phyloP scores from a whole-genome alignment of 2,797 vertebrate species.

The Alca torda region DNA sequence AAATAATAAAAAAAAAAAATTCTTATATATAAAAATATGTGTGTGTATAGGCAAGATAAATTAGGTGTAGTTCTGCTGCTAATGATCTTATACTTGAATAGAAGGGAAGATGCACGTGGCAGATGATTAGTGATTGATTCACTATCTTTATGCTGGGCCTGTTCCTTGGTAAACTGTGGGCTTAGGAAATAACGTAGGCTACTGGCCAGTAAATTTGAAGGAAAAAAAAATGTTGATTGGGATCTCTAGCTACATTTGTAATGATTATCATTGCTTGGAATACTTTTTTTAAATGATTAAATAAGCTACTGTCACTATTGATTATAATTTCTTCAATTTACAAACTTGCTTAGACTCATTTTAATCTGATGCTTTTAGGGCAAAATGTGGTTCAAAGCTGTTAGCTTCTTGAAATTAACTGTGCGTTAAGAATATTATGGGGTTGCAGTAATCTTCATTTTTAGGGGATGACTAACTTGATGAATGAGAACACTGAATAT shows the following conservation, averaged over 20 bases:
- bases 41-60: neutral
- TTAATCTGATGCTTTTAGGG: neutral
- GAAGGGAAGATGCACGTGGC: neutral
- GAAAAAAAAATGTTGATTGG: neutral
- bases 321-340: neutral
- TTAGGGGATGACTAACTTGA: neutral
- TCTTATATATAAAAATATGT: neutral
- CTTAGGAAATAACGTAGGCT: neutral
- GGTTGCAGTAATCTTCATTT: neutral
- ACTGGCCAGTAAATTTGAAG: neutral
- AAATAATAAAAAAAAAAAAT: neutral
- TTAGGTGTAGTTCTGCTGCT: neutral
- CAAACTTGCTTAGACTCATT: neutral
- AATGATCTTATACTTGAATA: neutral
- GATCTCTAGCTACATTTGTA: neutral
- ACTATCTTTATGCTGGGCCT: neutral
- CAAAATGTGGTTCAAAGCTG: neutral
- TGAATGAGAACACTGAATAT: neutral
- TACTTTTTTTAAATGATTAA: neutral
- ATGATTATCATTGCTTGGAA: neutral
- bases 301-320: neutral
- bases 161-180: neutral
- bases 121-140: neutral
- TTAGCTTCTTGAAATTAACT: neutral
- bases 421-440: neutral